Conservation (phyloP, 2,113 vertebrate species). For the Pterocles burchelli region DNA sequence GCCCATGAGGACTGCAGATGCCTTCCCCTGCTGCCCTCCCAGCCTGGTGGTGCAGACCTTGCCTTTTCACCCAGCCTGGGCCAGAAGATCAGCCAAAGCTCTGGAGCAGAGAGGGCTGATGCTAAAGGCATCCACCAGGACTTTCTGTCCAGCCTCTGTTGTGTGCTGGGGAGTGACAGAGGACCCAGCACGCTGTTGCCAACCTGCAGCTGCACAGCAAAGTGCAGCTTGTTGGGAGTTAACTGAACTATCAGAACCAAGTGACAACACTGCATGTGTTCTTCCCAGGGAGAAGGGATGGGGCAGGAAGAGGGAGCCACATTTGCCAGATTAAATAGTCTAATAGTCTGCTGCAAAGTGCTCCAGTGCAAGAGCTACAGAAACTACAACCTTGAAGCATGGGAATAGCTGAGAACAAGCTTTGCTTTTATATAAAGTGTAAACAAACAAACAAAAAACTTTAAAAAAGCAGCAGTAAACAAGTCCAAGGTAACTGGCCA, state of each 20-base stretch:
- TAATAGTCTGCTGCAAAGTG: not conserved
- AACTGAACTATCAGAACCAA: not conserved
- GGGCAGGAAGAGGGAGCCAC: not conserved
- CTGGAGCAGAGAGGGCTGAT: not conserved
- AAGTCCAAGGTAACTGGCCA: not conserved
- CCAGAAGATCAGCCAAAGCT: not conserved
- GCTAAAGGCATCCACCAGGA: not conserved
- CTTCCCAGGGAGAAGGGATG: not conserved
- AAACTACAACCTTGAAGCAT: not conserved
- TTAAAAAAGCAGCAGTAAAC: not conserved
- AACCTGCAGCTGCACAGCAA: not conserved
- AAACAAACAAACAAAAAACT: not conserved
- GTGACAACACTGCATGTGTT: not conserved
- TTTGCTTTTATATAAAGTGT: not conserved
- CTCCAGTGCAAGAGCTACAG: not conserved
- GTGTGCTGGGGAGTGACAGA: not conserved
- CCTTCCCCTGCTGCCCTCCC: not conserved
- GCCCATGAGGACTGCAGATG: not conserved
- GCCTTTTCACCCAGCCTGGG: not conserved
- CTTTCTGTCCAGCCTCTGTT: not conserved
- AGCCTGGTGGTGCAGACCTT: not conserved
- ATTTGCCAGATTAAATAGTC: not conserved
- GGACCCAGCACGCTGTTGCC: not conserved
- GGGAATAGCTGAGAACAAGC: not conserved
- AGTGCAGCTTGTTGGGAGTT: not conserved